Evolutionary conservation across 2,113 vertebrate species (phyloP).

Genomic region (Pseudorhombus dupliciocellatus): DNA sequence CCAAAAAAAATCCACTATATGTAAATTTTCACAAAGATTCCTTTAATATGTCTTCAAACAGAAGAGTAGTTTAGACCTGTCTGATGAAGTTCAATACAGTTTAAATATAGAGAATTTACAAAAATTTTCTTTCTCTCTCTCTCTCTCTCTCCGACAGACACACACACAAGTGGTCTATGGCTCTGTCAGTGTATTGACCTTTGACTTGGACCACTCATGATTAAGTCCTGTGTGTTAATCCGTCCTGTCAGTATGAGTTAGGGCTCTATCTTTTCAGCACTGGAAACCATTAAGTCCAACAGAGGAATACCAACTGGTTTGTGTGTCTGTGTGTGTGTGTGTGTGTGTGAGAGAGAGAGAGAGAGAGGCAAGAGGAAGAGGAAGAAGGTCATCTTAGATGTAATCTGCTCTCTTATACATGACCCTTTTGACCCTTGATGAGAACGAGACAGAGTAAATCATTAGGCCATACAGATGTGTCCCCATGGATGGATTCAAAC

Average conservation of each 20-base stretch:
- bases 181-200: constrained; percentile 47
- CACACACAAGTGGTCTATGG: constrained; percentile 5
- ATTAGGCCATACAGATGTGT: no score
- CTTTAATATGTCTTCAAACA: no score
- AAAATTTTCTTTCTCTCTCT: neutral
- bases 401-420: constrained; percentile 22
- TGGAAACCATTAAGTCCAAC: constrained; percentile 43
- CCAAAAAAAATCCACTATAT: no score
- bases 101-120: neutral
- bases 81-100: neutral
- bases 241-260: constrained; percentile 45
- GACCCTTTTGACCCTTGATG: constrained; percentile 15
- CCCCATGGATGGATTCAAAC: no score
- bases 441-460: constrained; percentile 2
- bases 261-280: constrained; percentile 22
- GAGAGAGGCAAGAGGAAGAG: neutral
- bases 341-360: neutral
- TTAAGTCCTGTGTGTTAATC: constrained; percentile 57
- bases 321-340: neutral
- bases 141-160: neutral
- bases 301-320: constrained; percentile 18
- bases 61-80: neutral
- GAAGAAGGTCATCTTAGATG: constrained; percentile 15
- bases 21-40: no score
- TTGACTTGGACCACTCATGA: constrained; percentile 45